Conservation (phyloP, 2,888 invertebrate genomes). For the Protodeltote pygarga region DNA sequence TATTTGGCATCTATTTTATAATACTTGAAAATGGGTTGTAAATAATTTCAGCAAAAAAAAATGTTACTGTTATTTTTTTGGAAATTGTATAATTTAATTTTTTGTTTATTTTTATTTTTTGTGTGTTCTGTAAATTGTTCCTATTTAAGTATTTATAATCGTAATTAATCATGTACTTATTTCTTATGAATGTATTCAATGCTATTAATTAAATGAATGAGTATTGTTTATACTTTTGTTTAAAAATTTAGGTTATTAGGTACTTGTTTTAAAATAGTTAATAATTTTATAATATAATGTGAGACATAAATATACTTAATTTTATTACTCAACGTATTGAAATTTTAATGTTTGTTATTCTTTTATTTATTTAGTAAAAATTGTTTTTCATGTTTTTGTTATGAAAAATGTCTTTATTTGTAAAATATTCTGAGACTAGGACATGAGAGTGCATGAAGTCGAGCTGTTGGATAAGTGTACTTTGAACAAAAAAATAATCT, state of each 20-base stretch:
- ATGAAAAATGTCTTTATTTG: slow-evolving; percentile 14
- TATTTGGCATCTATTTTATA: slow-evolving; percentile 26
- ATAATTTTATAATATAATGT: background rate
- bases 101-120: slow-evolving; percentile 20
- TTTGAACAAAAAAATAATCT: slow-evolving; percentile 80
- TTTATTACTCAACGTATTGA: background rate
- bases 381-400: slow-evolving; percentile 13
- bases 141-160: slow-evolving; percentile 45
- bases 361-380: slow-evolving; percentile 1
- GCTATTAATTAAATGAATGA: slow-evolving; percentile 30
- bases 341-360: background rate
- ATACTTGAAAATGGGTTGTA: slow-evolving; percentile 30
- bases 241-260: too few relatives aligned
- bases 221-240: slow-evolving; percentile 18
- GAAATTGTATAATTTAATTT: slow-evolving; percentile 2
- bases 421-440: slow-evolving; percentile 56
- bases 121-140: slow-evolving; percentile 44
- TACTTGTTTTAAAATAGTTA: background rate
- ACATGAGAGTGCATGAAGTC: slow-evolving; percentile 61
- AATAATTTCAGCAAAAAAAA: slow-evolving; percentile 30
- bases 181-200: slow-evolving; percentile 40
- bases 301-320: too few relatives aligned
- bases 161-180: slow-evolving; percentile 45
- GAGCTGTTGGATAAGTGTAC: slow-evolving; percentile 72
- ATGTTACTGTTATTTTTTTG: slow-evolving; percentile 12